Conservation (phyloP, 2,797 vertebrate species). For the Lateolabrax maculatus region DNA sequence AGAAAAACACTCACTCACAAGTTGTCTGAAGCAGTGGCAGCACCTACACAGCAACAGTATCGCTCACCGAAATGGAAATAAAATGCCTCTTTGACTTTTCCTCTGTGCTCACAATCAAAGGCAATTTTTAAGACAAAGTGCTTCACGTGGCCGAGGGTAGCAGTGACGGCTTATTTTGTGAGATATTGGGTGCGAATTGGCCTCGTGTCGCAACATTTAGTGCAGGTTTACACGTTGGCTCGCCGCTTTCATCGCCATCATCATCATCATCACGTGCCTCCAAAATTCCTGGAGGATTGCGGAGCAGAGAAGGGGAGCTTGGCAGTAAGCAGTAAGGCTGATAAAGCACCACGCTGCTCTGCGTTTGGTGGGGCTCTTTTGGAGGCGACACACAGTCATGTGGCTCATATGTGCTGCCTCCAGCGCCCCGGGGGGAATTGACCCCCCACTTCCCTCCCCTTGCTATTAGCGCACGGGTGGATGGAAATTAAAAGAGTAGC, state of each 20-base stretch:
- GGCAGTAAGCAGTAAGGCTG: conserved; percentile 17
- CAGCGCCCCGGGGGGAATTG: conserved; percentile 56
- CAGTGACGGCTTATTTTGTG: conserved; percentile 27
- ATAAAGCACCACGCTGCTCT: conserved; percentile 26
- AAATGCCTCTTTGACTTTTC: conserved; percentile 65
- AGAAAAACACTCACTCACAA: conserved; percentile 42
- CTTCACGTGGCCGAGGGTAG: conserved; percentile 31
- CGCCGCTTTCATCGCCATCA: conserved; percentile 57
- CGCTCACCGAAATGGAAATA: conserved; percentile 62
- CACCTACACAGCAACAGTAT: conserved; percentile 68
- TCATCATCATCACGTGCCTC: conserved; percentile 48
- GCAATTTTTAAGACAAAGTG: conserved; percentile 49
- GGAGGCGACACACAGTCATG: conserved; percentile 52
- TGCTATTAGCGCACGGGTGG: conserved; percentile 62
- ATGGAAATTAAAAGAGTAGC: conserved; percentile 77
- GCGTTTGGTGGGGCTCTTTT: conserved; percentile 21
- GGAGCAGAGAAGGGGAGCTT: conserved; percentile 27
- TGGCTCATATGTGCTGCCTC: conserved; percentile 76
- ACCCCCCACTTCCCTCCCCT: conserved; percentile 28
- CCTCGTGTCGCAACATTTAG: conserved; percentile 37
- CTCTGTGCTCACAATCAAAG: conserved; percentile 51
- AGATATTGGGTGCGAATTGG: conserved; percentile 29
- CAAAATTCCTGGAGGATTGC: conserved; percentile 55
- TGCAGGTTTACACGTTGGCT: conserved; percentile 56
- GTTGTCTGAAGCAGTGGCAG: conserved; percentile 61